Conservation (phyloP, 2,797 vertebrate species). For the Chelon labrosus region DNA sequence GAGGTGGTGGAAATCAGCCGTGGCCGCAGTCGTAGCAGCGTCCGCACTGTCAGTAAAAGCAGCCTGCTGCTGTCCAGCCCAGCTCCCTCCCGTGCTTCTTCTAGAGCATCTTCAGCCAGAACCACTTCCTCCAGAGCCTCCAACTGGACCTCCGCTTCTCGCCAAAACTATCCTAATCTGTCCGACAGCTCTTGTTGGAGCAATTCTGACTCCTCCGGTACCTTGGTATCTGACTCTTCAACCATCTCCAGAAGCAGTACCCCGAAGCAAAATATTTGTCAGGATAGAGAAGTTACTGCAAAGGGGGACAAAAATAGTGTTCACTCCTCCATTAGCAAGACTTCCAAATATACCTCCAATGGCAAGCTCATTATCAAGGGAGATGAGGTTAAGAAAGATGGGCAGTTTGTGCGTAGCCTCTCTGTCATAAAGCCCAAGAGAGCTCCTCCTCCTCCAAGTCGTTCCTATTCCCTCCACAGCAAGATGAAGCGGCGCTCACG, state of each 20-base stretch:
- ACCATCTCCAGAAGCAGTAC: conserved; percentile 92
- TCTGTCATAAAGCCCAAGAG: conserved; percentile 92
- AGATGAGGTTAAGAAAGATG: conserved; percentile 59
- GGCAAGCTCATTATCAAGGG: conserved; percentile 53
- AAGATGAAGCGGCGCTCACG: conserved; percentile 77
- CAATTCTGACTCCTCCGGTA: conserved; percentile 94
- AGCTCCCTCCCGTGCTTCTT: conserved; percentile 87
- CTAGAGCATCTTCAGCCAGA: conserved; percentile 86
- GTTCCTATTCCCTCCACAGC: conserved; percentile 90
- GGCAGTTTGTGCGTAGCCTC: conserved; percentile 87
- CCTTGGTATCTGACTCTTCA: conserved; percentile 94
- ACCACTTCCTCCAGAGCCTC: conserved; percentile 88
- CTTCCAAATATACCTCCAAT: conserved; percentile 57
- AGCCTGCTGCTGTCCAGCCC: conserved; percentile 93
- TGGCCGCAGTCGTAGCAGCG: conserved; percentile 89
- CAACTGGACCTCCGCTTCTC: conserved; percentile 75
- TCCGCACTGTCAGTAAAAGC: conserved; percentile 89
- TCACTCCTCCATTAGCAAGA: conserved; percentile 65
- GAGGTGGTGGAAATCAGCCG: conserved; percentile 94
- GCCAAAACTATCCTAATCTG: conserved; percentile 41
- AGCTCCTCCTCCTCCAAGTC: conserved; percentile 88
- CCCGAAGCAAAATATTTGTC: conserved; percentile 46
- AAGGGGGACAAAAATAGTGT: conserved; percentile 69
- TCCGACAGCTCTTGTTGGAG: conserved; percentile 88
- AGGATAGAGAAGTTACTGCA: conserved; percentile 32